Evolutionary conservation across 2,888 invertebrate species (phyloP), one percentile per base, ranked within the genome.

Genomic region (Euplexia lucipara): DNA sequence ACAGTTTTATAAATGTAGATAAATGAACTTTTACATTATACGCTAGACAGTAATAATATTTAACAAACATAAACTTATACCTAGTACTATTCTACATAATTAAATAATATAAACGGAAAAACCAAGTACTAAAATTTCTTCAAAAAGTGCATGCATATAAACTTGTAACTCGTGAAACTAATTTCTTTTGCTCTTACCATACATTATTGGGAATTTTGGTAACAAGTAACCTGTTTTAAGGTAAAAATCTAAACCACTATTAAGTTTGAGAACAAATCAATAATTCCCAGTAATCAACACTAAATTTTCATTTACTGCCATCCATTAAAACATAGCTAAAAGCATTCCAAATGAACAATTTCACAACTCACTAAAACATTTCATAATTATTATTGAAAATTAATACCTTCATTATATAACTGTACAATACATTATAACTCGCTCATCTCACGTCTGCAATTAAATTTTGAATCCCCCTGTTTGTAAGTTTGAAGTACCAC

Each of bases 391-490:
- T 26, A 34, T 44, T 22, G 37, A 51, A 54, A 48, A 53, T 61
- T 14, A 56, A 63, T 45, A 52, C 56, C 32, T 39, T 72, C 26
- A 26, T 26, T 26, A n/a, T 52, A 72, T 67, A 82, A 73, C 76
- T 59, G 72, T 68, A 75, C 70, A 76, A 84, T 86, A 54, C 14
- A 86, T 86, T 78, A 78, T 83, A 86, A 83, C 83, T 77, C 78
- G 75, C 81, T 84, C 87, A 84, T 86, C 85, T 85, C 86, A 86
- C 86, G 87, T 86, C 84, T 85, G 85, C 86, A 90, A 91, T 92
- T 91, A 90, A 91, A 92, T 92, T 91, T 88, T 81, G 70, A 71
- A 88, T 89, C 87, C 77, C 85, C 85, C 89, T 81, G 81, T 84
- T 84, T 84, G 75, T 78, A 86, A 91, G 88, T 91, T 90, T 89